phyloP scores from a whole-genome alignment of 2,888 invertebrate genomes.

The Tryphoninae sp. region DNA sequence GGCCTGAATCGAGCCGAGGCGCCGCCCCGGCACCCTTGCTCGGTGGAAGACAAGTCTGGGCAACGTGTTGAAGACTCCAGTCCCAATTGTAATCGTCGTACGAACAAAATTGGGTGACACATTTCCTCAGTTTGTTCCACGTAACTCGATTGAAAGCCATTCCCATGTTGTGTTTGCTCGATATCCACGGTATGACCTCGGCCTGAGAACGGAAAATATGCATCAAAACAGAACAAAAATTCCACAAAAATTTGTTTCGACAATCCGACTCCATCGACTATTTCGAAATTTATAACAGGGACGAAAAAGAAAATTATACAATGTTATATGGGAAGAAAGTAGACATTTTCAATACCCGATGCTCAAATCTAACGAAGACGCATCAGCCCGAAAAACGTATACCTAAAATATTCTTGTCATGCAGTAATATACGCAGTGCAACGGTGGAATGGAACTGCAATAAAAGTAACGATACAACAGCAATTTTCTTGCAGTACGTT shows the following conservation, averaged over 20 bases:
- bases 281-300: slow-evolving; percentile 9
- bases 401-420: slow-evolving; percentile 31
- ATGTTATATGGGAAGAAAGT: background rate
- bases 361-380: background rate
- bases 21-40: slow-evolving; percentile 83
- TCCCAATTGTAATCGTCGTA: slow-evolving; percentile 99
- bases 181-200: slow-evolving; percentile 96
- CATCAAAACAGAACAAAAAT: slow-evolving; percentile 10
- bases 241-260: background rate
- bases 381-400: background rate
- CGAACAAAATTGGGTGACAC: slow-evolving; percentile 94
- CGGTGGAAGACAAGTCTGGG: slow-evolving; percentile 89
- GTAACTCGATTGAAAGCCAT: slow-evolving; percentile 96
- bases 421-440: slow-evolving; percentile 19
- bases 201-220: slow-evolving; percentile 84
- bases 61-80: slow-evolving; percentile 96
- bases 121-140: slow-evolving; percentile 92
- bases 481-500: background rate
- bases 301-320: slow-evolving; percentile 22
- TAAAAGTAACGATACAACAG: background rate
- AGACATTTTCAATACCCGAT: slow-evolving; percentile 4
- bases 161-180: slow-evolving; percentile 99
- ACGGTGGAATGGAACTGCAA: background rate
- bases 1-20: slow-evolving; percentile 79
- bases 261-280: background rate